These are phyloP conservation scores for Emydoidea blandingii DNA, from an alignment of 2,797 vertebrate species.

Conservation along the genomic window DNA sequence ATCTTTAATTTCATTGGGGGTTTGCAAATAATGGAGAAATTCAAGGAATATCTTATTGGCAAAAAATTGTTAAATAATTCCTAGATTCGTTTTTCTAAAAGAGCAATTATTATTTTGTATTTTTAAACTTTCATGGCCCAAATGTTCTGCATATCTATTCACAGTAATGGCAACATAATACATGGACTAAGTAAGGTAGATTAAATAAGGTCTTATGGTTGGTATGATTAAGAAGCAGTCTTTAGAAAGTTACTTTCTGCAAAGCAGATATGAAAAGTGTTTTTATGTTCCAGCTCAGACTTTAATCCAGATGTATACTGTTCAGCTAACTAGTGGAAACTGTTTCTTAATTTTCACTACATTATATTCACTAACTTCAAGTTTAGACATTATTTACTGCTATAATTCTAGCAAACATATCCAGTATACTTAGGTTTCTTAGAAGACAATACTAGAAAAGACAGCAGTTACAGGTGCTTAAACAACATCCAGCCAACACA, in stretches of 20 bases:
- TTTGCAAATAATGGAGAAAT: background rate
- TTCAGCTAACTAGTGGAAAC: background rate
- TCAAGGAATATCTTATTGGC: no score
- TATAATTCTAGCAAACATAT: background rate
- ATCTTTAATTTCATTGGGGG: background rate
- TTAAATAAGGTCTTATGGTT: no score
- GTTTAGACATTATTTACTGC: background rate
- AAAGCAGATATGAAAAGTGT: background rate
- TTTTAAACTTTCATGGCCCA: no score
- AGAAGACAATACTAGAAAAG: background rate
- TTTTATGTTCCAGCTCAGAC: background rate
- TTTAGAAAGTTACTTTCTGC: no score
- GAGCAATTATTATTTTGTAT: no score
- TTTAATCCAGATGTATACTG: background rate
- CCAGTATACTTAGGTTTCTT: background rate
- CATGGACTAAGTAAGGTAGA: no score
- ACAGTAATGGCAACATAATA: background rate
- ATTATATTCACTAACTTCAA: background rate
- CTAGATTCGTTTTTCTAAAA: no score
- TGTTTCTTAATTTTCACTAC: conserved; percentile 33
- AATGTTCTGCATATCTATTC: background rate
- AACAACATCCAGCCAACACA: background rate
- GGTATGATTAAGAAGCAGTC: no score
- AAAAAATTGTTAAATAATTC: no score
- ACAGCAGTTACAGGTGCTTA: background rate